Conservation (phyloP, 2,888 invertebrate species). For the Endotricha flammealis region DNA sequence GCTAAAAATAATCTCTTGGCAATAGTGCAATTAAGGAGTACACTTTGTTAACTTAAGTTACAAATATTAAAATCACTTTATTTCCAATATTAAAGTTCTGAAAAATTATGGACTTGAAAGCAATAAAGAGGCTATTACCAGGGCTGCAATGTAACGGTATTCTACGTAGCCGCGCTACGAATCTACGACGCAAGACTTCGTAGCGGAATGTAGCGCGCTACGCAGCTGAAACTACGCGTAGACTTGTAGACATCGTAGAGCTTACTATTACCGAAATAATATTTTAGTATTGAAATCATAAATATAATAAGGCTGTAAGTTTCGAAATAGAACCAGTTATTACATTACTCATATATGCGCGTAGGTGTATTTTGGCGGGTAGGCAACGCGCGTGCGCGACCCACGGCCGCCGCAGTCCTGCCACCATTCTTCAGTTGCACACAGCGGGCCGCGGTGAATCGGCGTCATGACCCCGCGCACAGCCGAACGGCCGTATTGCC, state of each 20-base stretch:
- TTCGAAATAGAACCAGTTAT: conserved; percentile 48
- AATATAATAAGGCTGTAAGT: conserved; percentile 42
- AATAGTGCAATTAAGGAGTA: no score
- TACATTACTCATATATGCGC: conserved; percentile 64
- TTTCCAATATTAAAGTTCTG: no score
- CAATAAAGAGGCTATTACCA: no score
- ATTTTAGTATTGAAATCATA: background rate
- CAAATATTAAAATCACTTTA: no score
- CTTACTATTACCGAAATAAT: background rate
- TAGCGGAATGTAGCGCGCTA: conserved; percentile 36
- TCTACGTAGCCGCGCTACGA: conserved; percentile 13
- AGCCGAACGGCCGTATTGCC: conserved; percentile 44
- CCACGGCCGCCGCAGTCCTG: conserved; percentile 67
- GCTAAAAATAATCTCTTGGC: no score
- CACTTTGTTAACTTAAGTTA: no score
- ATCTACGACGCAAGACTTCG: conserved; percentile 33
- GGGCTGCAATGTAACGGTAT: conserved; percentile 1
- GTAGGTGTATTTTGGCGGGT: conserved; percentile 76
- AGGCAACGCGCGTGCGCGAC: conserved; percentile 58
- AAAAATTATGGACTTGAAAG: no score
- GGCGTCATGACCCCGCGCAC: conserved; percentile 37
- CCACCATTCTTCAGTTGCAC: conserved; percentile 76
- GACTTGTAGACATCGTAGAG: conserved; percentile 7
- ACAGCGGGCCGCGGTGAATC: conserved; percentile 35
- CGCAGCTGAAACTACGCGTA: conserved; percentile 14